Conservation (phyloP, 1,140 invertebrate species). For the Ostrea edulis region DNA sequence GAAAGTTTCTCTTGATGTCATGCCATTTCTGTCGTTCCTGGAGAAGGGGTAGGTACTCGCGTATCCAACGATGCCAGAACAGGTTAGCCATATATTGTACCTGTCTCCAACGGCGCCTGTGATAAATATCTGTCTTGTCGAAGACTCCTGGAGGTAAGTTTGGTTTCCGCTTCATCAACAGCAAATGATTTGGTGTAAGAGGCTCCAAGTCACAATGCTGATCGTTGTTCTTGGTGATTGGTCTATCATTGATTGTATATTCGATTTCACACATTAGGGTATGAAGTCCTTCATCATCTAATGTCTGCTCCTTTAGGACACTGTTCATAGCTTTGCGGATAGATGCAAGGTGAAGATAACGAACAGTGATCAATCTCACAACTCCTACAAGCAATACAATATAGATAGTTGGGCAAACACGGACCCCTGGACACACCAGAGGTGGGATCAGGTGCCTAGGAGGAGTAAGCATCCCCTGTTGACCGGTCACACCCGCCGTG, state of each 20-base stretch:
- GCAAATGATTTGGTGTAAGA: conserved; percentile 54
- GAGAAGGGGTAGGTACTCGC: conserved; percentile 59
- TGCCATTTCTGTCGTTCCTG: conserved; percentile 61
- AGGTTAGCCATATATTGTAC: conserved; percentile 61
- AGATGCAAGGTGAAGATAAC: no score
- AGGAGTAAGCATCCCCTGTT: no score
- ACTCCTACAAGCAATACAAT: no score
- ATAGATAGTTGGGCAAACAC: no score
- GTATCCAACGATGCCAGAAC: conserved; percentile 62
- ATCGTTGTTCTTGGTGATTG: conserved; percentile 46
- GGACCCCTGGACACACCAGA: no score
- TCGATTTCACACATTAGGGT: no score
- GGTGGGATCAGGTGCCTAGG: no score
- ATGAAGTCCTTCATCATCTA: not conserved
- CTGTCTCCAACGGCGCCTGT: conserved; percentile 52
- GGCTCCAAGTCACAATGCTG: conserved; percentile 39
- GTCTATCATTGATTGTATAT: conserved; percentile 44
- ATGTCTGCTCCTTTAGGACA: not conserved
- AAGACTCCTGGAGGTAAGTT: conserved; percentile 57
- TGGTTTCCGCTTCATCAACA: conserved; percentile 37
- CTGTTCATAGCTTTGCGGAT: not conserved
- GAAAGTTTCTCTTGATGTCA: conserved; percentile 46
- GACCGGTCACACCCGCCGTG: no score
- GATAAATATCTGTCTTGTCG: conserved; percentile 41
- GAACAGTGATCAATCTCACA: no score